Evolutionary conservation across 2,888 invertebrate genomes (phyloP).

Genomic region (Theretra japonica): DNA sequence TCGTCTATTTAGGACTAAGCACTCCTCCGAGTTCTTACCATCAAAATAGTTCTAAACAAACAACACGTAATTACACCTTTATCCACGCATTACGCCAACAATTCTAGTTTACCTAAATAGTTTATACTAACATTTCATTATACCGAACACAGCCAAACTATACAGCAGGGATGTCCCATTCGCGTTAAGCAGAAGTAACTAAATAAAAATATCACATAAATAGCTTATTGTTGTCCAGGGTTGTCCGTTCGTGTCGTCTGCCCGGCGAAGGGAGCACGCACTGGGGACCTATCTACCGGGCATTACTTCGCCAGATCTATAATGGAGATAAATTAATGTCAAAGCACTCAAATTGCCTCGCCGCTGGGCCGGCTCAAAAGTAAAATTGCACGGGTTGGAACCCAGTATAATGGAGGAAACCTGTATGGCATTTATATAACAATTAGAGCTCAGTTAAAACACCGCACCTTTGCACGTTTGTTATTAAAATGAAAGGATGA

Average conservation of each 20-base stretch:
- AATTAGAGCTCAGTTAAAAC: slow-evolving; percentile 69
- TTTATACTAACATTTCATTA: not conserved
- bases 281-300: slow-evolving; percentile 59
- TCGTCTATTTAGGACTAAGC: no score
- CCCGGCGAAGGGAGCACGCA: slow-evolving; percentile 48
- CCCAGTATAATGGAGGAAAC: slow-evolving; percentile 77
- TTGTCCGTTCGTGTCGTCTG: slow-evolving; percentile 23
- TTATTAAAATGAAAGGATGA: slow-evolving; percentile 33
- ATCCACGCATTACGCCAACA: not conserved
- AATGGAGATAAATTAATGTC: slow-evolving; percentile 83
- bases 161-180: slow-evolving; percentile 3
- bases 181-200: slow-evolving; percentile 27
- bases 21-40: not conserved
- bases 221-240: slow-evolving; percentile 27
- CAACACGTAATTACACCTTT: not conserved
- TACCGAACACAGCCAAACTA: not conserved
- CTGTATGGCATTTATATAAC: slow-evolving; percentile 77
- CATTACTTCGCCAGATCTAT: slow-evolving; percentile 65
- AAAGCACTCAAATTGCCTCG: slow-evolving; percentile 74
- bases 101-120: not conserved
- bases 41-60: not conserved
- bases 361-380: slow-evolving; percentile 49
- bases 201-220: slow-evolving; percentile 26
- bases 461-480: slow-evolving; percentile 34
- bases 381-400: slow-evolving; percentile 73